Evolutionary conservation across 2,797 vertebrate species (phyloP).

Genomic region (Hypotaenidia philippensis): DNA sequence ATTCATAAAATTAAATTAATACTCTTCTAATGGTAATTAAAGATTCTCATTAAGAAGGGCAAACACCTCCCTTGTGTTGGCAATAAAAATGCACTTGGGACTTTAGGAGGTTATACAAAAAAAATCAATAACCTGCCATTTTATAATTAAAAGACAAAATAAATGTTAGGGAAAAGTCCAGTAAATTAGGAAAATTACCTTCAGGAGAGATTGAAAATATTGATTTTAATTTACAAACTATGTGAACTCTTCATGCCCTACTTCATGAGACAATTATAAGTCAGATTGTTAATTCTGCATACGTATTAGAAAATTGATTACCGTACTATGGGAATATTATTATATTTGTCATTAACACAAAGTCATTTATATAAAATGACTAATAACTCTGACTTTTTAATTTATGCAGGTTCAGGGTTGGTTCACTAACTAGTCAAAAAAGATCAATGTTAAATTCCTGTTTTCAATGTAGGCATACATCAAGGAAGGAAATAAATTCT

Average conservation of each 20-base stretch:
- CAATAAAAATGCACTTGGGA: constrained; percentile 80
- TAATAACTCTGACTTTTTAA: constrained; percentile 67
- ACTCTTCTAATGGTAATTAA: constrained; percentile 82
- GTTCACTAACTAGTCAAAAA: constrained; percentile 42
- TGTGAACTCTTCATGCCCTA: constrained; percentile 86
- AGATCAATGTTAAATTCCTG: constrained; percentile 57
- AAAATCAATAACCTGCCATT: constrained; percentile 87
- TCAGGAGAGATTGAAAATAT: constrained; percentile 92
- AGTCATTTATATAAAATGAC: constrained; percentile 70
- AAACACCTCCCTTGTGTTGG: constrained; percentile 68
- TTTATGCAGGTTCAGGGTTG: constrained; percentile 60
- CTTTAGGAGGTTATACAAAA: constrained; percentile 74
- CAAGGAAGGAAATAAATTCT: constrained; percentile 44
- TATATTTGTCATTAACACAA: constrained; percentile 79
- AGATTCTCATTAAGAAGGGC: constrained; percentile 81
- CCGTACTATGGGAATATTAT: constrained; percentile 76
- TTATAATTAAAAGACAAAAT: constrained; percentile 88
- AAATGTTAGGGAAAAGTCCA: constrained; percentile 84
- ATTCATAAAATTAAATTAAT: constrained; percentile 82
- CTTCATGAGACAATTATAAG: constrained; percentile 85
- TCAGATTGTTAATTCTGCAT: constrained; percentile 82
- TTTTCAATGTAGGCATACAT: constrained; percentile 14
- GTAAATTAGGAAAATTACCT: constrained; percentile 91
- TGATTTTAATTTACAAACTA: constrained; percentile 94
- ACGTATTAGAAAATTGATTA: constrained; percentile 80